Evolutionary conservation across 2,113 vertebrate genomes (phyloP).

Genomic region (Terrapene triunguis): DNA sequence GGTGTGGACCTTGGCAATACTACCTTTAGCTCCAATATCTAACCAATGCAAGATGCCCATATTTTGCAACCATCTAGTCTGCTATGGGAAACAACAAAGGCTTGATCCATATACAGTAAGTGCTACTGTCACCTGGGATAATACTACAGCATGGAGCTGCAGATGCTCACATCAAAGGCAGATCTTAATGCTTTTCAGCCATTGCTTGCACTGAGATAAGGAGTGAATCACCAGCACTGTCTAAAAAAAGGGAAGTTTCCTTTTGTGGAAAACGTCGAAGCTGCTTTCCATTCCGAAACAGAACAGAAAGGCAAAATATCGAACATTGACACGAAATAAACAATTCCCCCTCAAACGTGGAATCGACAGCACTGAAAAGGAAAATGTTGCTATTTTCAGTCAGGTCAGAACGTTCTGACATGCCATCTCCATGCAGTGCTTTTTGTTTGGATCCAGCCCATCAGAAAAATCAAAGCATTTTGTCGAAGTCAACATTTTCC

Average conservation of each 20-base stretch:
- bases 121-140: neutral
- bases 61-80: neutral
- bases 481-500: conserved; percentile 19
- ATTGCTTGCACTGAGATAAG: accelerated
- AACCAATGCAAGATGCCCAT: neutral
- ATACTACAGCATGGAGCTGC: accelerated
- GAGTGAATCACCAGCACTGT: neutral
- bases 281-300: conserved; percentile 10
- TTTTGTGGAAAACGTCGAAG: conserved; percentile 30
- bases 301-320: neutral
- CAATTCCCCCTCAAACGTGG: neutral
- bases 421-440: conserved; percentile 22
- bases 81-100: neutral
- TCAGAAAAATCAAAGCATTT: conserved; percentile 40
- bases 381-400: conserved; percentile 14
- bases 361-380: conserved; percentile 48
- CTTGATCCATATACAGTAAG: neutral
- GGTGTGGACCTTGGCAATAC: neutral
- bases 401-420: conserved; percentile 49
- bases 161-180: neutral
- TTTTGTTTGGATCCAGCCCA: conserved; percentile 58
- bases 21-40: neutral
- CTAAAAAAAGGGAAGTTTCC: neutral
- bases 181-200: neutral
- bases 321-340: conserved; percentile 11